Evolutionary conservation across 2,797 vertebrate species (phyloP).

Genomic region (Aeoliscus strigatus): DNA sequence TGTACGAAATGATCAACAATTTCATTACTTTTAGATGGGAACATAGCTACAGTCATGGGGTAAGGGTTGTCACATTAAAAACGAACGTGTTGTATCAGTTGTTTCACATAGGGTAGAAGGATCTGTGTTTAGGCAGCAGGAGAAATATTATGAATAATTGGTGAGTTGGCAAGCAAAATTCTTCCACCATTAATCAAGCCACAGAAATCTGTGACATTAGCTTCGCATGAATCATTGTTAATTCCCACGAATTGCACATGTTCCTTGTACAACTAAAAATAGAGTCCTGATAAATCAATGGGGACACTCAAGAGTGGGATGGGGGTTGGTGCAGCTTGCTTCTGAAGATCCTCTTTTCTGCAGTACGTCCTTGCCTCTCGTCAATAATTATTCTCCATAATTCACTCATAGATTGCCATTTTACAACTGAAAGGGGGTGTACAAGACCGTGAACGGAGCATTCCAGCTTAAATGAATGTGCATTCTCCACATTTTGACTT

Average conservation of each 20-base stretch:
- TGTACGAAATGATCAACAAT: too few species aligned
- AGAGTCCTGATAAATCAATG: conserved; percentile 69
- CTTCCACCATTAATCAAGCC: conserved; percentile 60
- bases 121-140: conserved; percentile 58
- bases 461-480: conserved; percentile 22
- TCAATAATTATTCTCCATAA: conserved; percentile 61
- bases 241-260: conserved; percentile 63
- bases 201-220: too few species aligned
- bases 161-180: conserved; percentile 48
- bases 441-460: conserved; percentile 29
- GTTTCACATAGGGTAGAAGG: conserved; percentile 38
- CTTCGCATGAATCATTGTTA: conserved; percentile 73
- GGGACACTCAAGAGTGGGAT: conserved; percentile 58
- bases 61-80: too few species aligned
- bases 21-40: too few species aligned
- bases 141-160: conserved; percentile 66
- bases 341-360: conserved; percentile 48
- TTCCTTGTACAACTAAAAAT: conserved; percentile 68
- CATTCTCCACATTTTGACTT: conserved; percentile 15
- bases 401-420: conserved; percentile 41
- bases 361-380: conserved; percentile 47
- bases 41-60: too few species aligned
- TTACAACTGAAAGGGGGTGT: conserved; percentile 15
- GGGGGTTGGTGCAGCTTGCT: conserved; percentile 35
- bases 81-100: too few species aligned